Evolutionary conservation across 1,140 invertebrate genomes (phyloP).

Genomic region (Drosophila tsacasi): DNA sequence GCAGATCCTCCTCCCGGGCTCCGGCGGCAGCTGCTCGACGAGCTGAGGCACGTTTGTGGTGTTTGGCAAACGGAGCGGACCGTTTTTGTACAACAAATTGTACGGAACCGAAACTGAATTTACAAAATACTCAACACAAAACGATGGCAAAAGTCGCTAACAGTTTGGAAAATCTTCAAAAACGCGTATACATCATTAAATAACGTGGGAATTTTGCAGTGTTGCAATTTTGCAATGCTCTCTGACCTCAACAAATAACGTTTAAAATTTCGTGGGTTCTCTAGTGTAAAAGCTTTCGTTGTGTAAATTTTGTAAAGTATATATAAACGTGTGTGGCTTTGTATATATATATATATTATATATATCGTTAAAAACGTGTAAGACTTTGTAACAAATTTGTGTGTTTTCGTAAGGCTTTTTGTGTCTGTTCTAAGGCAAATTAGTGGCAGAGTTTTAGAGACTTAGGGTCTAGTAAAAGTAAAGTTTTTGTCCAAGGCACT

Average conservation of each 20-base stretch:
- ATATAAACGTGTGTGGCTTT: constrained; percentile 46
- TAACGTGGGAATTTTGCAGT: constrained; percentile 32
- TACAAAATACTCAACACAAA: constrained; percentile 56
- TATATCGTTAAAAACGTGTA: constrained; percentile 63
- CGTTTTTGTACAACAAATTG: constrained; percentile 81
- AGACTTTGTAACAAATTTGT: constrained; percentile 60
- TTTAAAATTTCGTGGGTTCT: constrained; percentile 36
- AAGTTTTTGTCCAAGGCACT: constrained; percentile 68
- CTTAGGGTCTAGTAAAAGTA: constrained; percentile 56
- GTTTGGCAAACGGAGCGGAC: constrained; percentile 70
- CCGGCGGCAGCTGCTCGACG: constrained; percentile 62
- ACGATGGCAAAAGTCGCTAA: constrained; percentile 54
- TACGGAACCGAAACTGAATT: constrained; percentile 72
- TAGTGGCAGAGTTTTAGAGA: constrained; percentile 66
- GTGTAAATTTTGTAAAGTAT: constrained; percentile 63
- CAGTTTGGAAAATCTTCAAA: constrained; percentile 57
- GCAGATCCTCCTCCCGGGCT: constrained; percentile 9
- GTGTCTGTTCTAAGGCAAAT: constrained; percentile 68
- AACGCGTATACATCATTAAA: constrained; percentile 65
- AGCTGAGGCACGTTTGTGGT: constrained; percentile 83
- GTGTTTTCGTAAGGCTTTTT: constrained; percentile 10
- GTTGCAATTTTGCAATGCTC: constrained; percentile 11
- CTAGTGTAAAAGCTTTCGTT: constrained; percentile 57
- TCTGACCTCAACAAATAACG: constrained; percentile 60
- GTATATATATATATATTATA: constrained; percentile 35